Percentiles rank a stretch among this genome's conserved stretches.
Conservation (phyloP, 1,140 invertebrate species). For the Eubasilissa regina region DNA sequence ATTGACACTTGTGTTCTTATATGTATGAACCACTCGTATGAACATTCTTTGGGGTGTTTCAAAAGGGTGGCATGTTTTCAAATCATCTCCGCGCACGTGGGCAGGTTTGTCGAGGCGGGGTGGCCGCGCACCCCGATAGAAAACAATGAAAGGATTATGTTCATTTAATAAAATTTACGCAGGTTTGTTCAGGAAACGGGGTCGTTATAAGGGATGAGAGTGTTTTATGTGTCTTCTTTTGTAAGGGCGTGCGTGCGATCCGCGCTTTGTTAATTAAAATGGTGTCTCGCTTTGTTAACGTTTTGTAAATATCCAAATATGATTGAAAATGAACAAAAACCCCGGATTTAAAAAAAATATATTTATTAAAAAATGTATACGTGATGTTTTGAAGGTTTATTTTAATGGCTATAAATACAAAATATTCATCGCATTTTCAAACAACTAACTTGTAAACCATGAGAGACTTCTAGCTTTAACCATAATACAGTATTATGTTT, state of each 20-base stretch:
- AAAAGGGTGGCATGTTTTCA: slow-evolving; percentile 38
- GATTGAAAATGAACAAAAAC: slow-evolving; percentile 10
- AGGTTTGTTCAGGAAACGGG: slow-evolving; percentile 37
- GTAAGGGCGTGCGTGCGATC: slow-evolving; percentile 34
- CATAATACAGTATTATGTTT: no score
- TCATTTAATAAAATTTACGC: slow-evolving; percentile 60
- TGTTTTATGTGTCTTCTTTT: slow-evolving; percentile 38
- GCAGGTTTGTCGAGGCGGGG: slow-evolving; percentile 49
- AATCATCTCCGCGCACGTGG: slow-evolving; percentile 58
- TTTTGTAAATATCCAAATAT: slow-evolving; percentile 33
- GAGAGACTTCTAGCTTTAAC: no score
- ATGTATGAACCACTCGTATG: not conserved
- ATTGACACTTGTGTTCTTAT: not conserved
- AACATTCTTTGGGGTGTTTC: slow-evolving; percentile 14
- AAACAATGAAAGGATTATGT: slow-evolving; percentile 59
- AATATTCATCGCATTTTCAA: no score
- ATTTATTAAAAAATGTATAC: no score
- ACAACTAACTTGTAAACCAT: no score
- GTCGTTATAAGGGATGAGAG: slow-evolving; percentile 43
- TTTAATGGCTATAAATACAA: no score
- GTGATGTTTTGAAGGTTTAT: no score
- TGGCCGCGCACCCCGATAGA: slow-evolving; percentile 43
- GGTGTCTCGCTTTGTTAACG: slow-evolving; percentile 36
- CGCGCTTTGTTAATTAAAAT: slow-evolving; percentile 42
- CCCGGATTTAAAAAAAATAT: no score